Base-by-base conservation (phyloP, 1,140 invertebrate species). In the Cherax quadricarinatus region DNA sequence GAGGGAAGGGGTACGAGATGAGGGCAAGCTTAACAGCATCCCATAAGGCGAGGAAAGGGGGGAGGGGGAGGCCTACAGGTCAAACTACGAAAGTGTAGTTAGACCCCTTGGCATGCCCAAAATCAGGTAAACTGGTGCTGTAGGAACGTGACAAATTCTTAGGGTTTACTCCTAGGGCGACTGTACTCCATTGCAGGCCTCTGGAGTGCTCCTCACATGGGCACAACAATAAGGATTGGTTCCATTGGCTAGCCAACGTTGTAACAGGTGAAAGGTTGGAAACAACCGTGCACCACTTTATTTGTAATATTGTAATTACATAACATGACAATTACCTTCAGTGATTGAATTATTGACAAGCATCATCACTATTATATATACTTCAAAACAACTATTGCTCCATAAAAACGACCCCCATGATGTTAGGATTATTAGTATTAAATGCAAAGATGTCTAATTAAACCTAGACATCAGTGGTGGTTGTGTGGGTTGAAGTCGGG, bases 351-450 rank as follows among this genome's bases (percentile, higher is more conserved):
- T 89, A 89, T 89, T 89, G 86, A 89, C 87, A 93, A 93, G 86
- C 86, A 93, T 88, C 92, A 93, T 93, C 87, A 89, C 92, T 89
- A 93, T 93, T 89, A 88, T 93, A 93, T 86, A 86, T 89, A 93
- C 60, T 93, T 93, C 86, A 93, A 93, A 93, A 93, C 92, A 93
- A 93, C 88, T 93, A 93, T 93, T 89, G 87, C 88, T 89, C 88
- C 86, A 93, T 93, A 89, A 89, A 93, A 93, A 93, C 73, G 82
- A 93, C 87, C 82, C 87, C 88, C 88, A 91, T 91, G 90, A 91
- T 89, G 86, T 89, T 93, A 89, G 83, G 83, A 93, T 89, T 92
- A 89, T 93, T 89, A 93, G 88, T 93, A 93, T 93, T 89, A 89
- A 93, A 93, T 93, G 88, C 87, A 93, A 89, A 86, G 87, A 93